phyloP scores from a whole-genome alignment of 2,797 vertebrate genomes.

The Pantherophis alleghaniensis region DNA sequence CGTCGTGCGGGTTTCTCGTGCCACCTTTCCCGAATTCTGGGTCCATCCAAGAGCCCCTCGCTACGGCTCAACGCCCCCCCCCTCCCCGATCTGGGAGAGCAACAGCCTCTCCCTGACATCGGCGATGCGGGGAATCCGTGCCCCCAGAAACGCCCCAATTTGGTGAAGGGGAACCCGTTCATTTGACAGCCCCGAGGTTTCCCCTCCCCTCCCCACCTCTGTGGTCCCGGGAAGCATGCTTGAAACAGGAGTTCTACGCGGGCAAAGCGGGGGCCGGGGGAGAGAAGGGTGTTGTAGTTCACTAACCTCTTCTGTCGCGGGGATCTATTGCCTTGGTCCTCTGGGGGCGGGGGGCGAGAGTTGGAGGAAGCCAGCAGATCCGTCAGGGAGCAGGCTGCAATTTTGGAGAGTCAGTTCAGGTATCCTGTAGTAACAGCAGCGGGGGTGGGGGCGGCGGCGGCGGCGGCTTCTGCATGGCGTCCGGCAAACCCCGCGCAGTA shows the following conservation, averaged over 20 bases:
- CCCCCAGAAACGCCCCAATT: neutral
- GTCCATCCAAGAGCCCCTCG: neutral
- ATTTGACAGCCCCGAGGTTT: neutral
- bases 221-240: neutral
- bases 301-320: slow-evolving; percentile 40
- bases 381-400: neutral
- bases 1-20: neutral
- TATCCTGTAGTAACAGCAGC: neutral
- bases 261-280: neutral
- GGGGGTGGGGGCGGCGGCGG: neutral
- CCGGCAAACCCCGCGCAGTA: slow-evolving; percentile 12
- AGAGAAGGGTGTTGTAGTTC: neutral
- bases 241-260: neutral
- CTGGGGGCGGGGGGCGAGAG: neutral
- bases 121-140: neutral
- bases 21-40: neutral
- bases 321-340: neutral
- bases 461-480: slow-evolving; percentile 56
- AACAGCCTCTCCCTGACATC: neutral
- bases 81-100: neutral
- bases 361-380: neutral
- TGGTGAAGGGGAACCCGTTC: neutral
- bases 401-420: neutral
- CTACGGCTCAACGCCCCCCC: neutral
- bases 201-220: neutral